Evolutionary conservation across 2,888 invertebrate genomes (phyloP), one percentile per base, ranked within the genome.

Genomic region (Capitulum mitella): DNA sequence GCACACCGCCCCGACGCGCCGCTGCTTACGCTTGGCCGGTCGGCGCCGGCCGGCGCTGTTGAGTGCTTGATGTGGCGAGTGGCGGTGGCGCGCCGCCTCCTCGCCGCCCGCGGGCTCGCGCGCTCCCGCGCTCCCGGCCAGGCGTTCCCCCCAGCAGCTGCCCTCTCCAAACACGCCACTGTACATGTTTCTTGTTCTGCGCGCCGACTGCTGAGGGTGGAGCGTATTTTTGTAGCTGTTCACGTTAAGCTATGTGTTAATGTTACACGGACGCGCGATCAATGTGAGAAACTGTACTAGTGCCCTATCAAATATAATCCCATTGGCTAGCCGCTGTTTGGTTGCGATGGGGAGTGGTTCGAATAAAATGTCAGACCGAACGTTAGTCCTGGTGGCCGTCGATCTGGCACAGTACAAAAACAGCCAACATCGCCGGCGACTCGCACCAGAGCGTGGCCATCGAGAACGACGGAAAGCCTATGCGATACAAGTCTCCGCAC

Each of bases 241-340:
- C 70, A 70, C 70, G 70, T 70, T 70, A 70, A 34, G 70, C 70
- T 70, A 70, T 70, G 70, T 70, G 70, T 70, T 70, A 70, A 70
- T 70, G 70, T 70, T 70, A 70, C 70, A 70, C 70, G 32, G 37
- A 70, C 70, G 70, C 26, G 70, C 14, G 70, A 70, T 70, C 70
- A 32, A 70, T 70, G 70, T 70, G 70, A 70, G 34, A 70, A 70
- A 70, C 70, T 34, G 70, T 70, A 34, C 32, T 70, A 70, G 70
- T 70, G 70, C 70, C 70, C 70, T 70, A 70, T 70, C 70, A 70
- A 70, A 70, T 70, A 70, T 70, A 70, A 70, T 70, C 70, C 70
- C 70, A 70, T 70, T 70, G 70, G 70, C 70, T 70, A 70, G 19
- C 26, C 22, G 5, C 14, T 70, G 70, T 70, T n/a, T 70, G 19